These are phyloP conservation scores for Brachionichthys hirsutus DNA, from an alignment of 2,113 vertebrate species.

Conservation along the genomic window DNA sequence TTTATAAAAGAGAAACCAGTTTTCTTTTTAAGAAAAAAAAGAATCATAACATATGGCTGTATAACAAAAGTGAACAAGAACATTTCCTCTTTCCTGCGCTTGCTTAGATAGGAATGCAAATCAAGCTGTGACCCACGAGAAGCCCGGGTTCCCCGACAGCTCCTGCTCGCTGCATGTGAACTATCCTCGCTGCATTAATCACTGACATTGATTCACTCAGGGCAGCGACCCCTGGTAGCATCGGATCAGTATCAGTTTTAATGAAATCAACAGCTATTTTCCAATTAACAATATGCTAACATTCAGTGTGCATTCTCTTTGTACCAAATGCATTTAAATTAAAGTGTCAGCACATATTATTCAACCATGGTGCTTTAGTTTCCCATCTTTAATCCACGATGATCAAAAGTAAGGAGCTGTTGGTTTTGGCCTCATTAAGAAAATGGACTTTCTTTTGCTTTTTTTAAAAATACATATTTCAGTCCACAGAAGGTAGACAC, in stretches of 20 bases:
- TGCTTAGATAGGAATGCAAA: slow-evolving; percentile 1
- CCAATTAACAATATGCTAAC: slow-evolving; percentile 1
- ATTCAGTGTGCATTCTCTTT: slow-evolving; percentile 3
- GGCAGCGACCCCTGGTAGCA: neutral
- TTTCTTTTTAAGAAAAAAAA: neutral
- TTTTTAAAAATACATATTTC: no score
- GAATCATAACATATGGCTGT: no score
- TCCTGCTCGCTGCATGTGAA: neutral
- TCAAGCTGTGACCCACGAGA: neutral
- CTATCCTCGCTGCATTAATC: slow-evolving; percentile 11
- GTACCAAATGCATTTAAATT: slow-evolving; percentile 2
- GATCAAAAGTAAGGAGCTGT: neutral
- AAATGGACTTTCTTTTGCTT: no score
- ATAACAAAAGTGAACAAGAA: neutral
- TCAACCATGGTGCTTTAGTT: neutral
- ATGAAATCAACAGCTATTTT: neutral
- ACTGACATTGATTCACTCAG: neutral
- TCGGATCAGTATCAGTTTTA: neutral
- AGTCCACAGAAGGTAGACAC: no score
- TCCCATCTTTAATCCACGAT: slow-evolving; percentile 4
- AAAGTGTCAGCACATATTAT: slow-evolving; percentile 18
- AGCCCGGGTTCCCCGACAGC: slow-evolving; percentile 3
- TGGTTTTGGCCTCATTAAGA: neutral
- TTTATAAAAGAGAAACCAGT: no score
- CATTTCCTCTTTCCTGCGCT: neutral